These are phyloP conservation scores for Drosophila littoralis DNA, from an alignment of 1,140 invertebrate genomes.

Conservation along the genomic window DNA sequence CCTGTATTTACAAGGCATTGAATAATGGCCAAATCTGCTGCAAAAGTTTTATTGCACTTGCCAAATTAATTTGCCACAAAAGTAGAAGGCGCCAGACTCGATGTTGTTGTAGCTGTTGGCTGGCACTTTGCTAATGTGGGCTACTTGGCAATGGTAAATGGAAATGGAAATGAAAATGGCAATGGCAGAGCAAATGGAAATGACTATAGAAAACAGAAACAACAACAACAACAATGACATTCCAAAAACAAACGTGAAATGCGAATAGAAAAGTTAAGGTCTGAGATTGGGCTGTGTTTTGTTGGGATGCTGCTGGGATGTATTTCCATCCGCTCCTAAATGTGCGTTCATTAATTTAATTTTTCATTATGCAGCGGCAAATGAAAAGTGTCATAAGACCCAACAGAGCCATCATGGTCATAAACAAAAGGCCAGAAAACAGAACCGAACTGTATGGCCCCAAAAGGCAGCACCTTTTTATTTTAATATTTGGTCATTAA, in stretches of 20 bases:
- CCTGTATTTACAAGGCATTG: conserved; percentile 49
- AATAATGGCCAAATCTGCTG: conserved; percentile 62
- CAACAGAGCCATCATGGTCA: conserved; percentile 21
- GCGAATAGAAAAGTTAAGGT: conserved; percentile 28
- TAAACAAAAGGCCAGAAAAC: conserved; percentile 54
- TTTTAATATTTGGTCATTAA: conserved; percentile 67
- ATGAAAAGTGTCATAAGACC: conserved; percentile 65
- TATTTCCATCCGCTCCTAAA: conserved; percentile 34
- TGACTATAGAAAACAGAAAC: conserved; percentile 26
- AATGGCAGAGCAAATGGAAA: conserved; percentile 45
- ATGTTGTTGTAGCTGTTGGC: conserved; percentile 20
- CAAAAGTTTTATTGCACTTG: conserved; percentile 67
- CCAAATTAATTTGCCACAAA: conserved; percentile 62
- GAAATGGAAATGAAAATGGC: conserved; percentile 24
- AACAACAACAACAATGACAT: conserved; percentile 17
- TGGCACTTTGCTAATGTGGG: conserved; percentile 48
- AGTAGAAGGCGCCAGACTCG: conserved; percentile 39
- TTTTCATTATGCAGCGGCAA: conserved; percentile 58
- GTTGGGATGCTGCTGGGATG: background rate
- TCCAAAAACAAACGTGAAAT: conserved; percentile 5
- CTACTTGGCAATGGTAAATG: conserved; percentile 43
- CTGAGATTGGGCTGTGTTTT: conserved; percentile 14
- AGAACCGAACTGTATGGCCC: conserved; percentile 14
- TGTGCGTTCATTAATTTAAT: conserved; percentile 66
- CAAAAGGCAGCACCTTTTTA: conserved; percentile 55